Conservation (phyloP, 2,888 invertebrate species). For the Eumacrocentrus americanus region DNA sequence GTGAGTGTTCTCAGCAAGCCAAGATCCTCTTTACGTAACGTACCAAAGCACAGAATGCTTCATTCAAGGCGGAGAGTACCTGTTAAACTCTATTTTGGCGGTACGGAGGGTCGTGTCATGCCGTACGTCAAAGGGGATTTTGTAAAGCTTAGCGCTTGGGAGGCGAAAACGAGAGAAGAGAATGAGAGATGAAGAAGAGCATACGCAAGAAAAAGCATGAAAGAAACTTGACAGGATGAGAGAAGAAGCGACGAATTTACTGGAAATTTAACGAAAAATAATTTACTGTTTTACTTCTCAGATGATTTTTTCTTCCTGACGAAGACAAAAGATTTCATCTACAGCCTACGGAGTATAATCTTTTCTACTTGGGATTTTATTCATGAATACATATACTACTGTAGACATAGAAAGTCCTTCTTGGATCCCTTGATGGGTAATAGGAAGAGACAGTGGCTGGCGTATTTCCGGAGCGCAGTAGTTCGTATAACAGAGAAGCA, state of each 20-base stretch:
- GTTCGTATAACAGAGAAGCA: slow-evolving; percentile 42
- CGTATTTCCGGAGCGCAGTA: slow-evolving; percentile 45
- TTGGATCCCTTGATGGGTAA: slow-evolving; percentile 21
- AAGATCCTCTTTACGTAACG: slow-evolving; percentile 32
- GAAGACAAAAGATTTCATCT: too few species aligned
- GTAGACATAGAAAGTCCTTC: neutral
- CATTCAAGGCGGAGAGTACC: slow-evolving; percentile 27
- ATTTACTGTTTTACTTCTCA: too few species aligned
- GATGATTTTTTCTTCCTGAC: too few species aligned
- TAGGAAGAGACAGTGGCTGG: slow-evolving; percentile 34
- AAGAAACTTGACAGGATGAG: too few species aligned
- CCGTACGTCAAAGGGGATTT: slow-evolving; percentile 39
- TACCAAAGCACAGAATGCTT: slow-evolving; percentile 16
- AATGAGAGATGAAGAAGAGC: slow-evolving; percentile 23
- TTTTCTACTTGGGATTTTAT: too few species aligned
- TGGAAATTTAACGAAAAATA: too few species aligned
- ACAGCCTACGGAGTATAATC: too few species aligned
- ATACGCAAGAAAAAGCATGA: neutral
- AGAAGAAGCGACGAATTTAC: too few species aligned
- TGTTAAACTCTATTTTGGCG: slow-evolving; percentile 43
- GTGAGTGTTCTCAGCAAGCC: slow-evolving; percentile 17
- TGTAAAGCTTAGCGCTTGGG: slow-evolving; percentile 13
- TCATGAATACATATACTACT: neutral
- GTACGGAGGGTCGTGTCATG: slow-evolving; percentile 34
- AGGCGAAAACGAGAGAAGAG: neutral